phyloP scores from a whole-genome alignment of 2,888 invertebrate genomes.

The Chrysotoxum bicinctum region DNA sequence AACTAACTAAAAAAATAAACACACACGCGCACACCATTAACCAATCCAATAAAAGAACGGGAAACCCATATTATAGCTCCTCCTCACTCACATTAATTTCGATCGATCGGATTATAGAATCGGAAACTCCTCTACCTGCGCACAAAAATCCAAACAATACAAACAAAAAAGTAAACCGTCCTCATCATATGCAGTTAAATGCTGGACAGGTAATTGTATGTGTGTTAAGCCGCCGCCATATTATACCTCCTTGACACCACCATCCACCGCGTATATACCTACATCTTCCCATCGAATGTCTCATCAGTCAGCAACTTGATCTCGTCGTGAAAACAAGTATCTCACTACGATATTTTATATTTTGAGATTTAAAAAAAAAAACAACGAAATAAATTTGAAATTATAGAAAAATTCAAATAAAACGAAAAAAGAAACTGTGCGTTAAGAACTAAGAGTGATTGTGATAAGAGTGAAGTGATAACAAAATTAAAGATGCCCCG shows the following conservation, averaged over 20 bases:
- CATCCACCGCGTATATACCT: constrained; percentile 61
- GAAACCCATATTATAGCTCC: constrained; percentile 40
- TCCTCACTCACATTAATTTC: constrained; percentile 30
- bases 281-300: constrained; percentile 47
- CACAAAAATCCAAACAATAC: constrained; percentile 9
- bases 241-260: constrained; percentile 61
- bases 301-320: constrained; percentile 67
- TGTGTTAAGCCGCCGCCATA: constrained; percentile 58
- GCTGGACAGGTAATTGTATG: constrained; percentile 9
- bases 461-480: constrained; percentile 51
- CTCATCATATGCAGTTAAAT: constrained; percentile 7
- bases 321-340: constrained; percentile 68
- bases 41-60: constrained; percentile 41
- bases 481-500: constrained; percentile 88
- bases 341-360: background rate
- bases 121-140: constrained; percentile 63
- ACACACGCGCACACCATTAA: constrained; percentile 53
- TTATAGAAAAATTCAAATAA: background rate
- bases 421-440: constrained; percentile 1
- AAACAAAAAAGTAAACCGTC: background rate
- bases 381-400: constrained; percentile 21
- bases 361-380: constrained; percentile 31
- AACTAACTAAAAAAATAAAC: constrained; percentile 5
- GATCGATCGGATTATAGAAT: background rate
- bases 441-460: constrained; percentile 19